Evolutionary conservation across 2,113 vertebrate genomes (phyloP), one percentile per base, ranked within the genome.

Genomic region (Platysternon megacephalum): DNA sequence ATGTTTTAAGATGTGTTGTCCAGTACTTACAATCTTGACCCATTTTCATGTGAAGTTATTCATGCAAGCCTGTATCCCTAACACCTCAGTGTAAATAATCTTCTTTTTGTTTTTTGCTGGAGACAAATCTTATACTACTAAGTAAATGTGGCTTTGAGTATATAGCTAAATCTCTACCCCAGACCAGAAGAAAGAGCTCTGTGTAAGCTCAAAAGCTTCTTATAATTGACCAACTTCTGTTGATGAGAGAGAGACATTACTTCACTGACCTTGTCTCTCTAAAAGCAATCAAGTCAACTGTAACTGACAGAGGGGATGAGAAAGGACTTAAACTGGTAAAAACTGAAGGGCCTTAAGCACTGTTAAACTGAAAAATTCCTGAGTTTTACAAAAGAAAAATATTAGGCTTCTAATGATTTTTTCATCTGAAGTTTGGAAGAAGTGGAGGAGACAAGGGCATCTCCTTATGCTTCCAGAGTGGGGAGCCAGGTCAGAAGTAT

Each of bases 151-250:
- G 21, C 39, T 76, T 76, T 44, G 74, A 93, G 3, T 61, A 56
- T 42, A 93, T 52, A 74, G 78, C 32, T 53, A 93, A 96, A 94
- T 86, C 86, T 84, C 90, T 89, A 87, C 16, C 61, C 35, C 32
- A 65, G 32, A 65, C 61, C 35, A 8, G 61, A 35, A n/a, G 61
- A 65, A 21, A 65, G 8, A 65, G 32, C 35, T 65, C 35, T 19
- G 61, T 65, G 61, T n/a, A 65, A 65, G 32, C 14, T n/a, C 7
- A 19, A 65, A 65, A n/a, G 32, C 35, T 35, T 58, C 58, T 49
- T 49, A 49, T 49, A 49, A 13, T 49, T 49, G 48, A 49, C 48
- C 48, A 49, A 49, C 12, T 49, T 49, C 48, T 49, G 48, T 12
- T 49, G 12, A 12, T 49, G 48, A 49, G 48, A 49, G 48, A 49